Base-by-base conservation (phyloP, 2,797 vertebrate genomes). In the Centropyge bicolor region DNA sequence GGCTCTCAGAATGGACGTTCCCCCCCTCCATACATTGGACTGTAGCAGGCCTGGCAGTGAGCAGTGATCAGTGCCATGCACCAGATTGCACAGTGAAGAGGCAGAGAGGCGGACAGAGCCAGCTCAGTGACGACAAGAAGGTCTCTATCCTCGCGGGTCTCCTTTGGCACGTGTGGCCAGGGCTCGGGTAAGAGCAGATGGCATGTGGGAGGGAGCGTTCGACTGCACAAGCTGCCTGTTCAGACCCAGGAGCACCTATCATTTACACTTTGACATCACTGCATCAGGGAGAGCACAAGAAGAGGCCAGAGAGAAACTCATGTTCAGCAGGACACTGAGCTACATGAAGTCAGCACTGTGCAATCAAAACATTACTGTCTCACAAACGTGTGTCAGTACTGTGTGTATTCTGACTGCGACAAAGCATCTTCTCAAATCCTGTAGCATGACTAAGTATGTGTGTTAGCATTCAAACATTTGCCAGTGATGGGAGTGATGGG, bases 41-140 rank as follows among this genome's bases (percentile, higher is more conserved):
- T 74, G 65, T 84, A 75, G 76, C 78, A 78, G 78, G 83, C 86
- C 87, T 89, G 86, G 78, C 76, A 87, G 89, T 74, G 89, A 93
- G 91, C 86, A 77, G 78, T 61, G 82, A 87, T 88, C 91, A 91
- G 95, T 96, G 93, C 95, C 95, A 94, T 94, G 94, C 95, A 94
- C 94, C 91, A 94, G 91, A 93, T 85, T 92, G 91, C 93, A 94
- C 94, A 91, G 81, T 87, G 81, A 87, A 89, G 88, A 86, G 89
- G 90, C 91, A 67, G 79, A 89, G 92, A 71, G 85, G 80, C 74
- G 27, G 70, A 90, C 86, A 85, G 88, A 88, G 86, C 80, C 64
- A n/a, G 88, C 83, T 92, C 88, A 74, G 83, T 89, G 91, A 91
- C 86, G 88, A 94, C 92, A 94, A 93, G 63, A 89, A 88, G 84